phyloP scores from a whole-genome alignment of 2,888 invertebrate species.

The Azorinus chamasolen region DNA sequence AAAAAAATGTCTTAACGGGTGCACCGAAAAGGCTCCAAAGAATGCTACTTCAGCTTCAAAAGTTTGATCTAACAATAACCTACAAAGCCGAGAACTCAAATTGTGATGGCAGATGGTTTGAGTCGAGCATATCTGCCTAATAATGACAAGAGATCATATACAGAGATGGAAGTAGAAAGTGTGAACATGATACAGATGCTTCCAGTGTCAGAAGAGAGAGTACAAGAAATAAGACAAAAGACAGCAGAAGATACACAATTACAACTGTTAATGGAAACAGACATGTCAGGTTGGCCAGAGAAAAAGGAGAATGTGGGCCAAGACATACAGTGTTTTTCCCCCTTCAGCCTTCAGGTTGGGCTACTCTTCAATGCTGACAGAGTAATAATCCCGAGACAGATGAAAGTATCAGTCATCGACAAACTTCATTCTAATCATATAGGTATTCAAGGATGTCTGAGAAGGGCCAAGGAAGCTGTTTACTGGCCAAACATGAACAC shows the following conservation, averaged over 20 bases:
- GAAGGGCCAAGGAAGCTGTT: slow-evolving; percentile 20
- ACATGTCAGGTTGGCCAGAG: slow-evolving; percentile 53
- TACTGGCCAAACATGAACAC: slow-evolving; percentile 33
- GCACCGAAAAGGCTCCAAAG: neutral
- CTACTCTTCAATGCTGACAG: no score
- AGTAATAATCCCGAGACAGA: no score
- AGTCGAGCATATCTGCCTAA: slow-evolving; percentile 40
- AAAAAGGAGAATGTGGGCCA: slow-evolving; percentile 18
- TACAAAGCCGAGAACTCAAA: slow-evolving; percentile 48
- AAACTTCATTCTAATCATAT: slow-evolving; percentile 26
- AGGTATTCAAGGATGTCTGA: slow-evolving; percentile 27
- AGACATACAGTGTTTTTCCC: slow-evolving; percentile 35
- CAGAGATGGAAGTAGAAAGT: slow-evolving; percentile 9
- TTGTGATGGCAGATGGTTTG: slow-evolving; percentile 51
- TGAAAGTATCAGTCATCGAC: slow-evolving; percentile 9
- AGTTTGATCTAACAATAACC: no score
- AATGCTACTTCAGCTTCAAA: no score
- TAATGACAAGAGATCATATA: slow-evolving; percentile 5
- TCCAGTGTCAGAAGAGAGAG: neutral
- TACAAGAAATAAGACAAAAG: slow-evolving; percentile 14
- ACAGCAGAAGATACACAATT: slow-evolving; percentile 38
- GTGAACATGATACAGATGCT: neutral
- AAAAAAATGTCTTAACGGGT: neutral
- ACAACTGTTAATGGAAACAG: slow-evolving; percentile 18
- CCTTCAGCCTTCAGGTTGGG: no score